These are phyloP conservation scores for Pseudolycoriella hygida DNA, from an alignment of 2,888 invertebrate genomes.

Conservation along the genomic window DNA sequence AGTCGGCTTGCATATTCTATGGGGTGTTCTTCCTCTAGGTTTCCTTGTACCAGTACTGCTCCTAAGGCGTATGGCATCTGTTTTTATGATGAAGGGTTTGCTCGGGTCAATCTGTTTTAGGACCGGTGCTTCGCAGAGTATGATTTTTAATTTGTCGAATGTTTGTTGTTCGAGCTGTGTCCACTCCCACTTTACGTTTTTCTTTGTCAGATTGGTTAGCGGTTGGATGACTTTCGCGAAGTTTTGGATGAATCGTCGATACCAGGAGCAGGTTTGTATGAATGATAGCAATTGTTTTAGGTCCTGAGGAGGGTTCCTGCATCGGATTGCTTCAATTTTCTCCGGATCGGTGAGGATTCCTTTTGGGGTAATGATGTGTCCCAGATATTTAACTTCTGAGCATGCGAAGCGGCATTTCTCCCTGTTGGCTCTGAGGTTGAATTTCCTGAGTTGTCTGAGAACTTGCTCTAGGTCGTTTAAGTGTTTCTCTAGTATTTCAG, in stretches of 20 bases:
- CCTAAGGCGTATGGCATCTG: slow-evolving; percentile 16
- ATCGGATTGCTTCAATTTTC: background rate
- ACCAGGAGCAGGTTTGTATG: background rate
- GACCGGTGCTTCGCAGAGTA: slow-evolving; percentile 10
- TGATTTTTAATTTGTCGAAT: slow-evolving; percentile 12
- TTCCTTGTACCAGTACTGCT: too few relatives aligned
- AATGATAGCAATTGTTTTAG: too few relatives aligned
- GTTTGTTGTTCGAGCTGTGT: too few relatives aligned
- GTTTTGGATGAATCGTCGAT: background rate
- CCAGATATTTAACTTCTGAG: background rate
- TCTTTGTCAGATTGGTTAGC: too few relatives aligned
- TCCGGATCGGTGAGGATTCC: background rate
- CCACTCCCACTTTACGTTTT: too few relatives aligned
- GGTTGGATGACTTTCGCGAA: background rate
- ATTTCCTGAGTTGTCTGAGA: background rate
- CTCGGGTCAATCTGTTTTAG: slow-evolving; percentile 12
- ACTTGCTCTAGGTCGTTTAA: background rate
- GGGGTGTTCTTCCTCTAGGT: too few relatives aligned
- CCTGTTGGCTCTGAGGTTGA: too few relatives aligned
- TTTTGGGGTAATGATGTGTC: background rate
- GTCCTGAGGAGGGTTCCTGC: background rate
- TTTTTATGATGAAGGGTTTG: slow-evolving; percentile 14
- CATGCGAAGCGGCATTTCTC: too few relatives aligned
- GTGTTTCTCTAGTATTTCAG: background rate
- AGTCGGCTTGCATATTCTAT: slow-evolving; percentile 4